A percentile compares a stretch with the other conserved stretches of the same genome.
Conservation (phyloP, 2,888 invertebrate species). For the Melanargia galathea region DNA sequence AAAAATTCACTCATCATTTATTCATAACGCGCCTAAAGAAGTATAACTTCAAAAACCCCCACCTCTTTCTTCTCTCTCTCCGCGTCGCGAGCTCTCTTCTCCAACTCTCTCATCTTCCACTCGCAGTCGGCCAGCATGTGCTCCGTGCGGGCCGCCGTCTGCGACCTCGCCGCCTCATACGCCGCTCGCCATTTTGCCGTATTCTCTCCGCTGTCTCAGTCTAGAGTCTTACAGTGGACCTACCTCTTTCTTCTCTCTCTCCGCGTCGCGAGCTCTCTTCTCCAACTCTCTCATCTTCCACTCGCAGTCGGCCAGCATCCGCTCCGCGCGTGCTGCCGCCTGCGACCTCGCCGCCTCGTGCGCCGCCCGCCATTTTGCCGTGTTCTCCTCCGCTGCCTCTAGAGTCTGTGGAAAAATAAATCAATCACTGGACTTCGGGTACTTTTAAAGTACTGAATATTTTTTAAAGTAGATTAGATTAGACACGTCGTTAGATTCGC, state of each 20-base stretch:
- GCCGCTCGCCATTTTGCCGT: slow-evolving; percentile 83
- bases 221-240: slow-evolving; percentile 69
- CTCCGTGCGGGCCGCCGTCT: slow-evolving; percentile 87
- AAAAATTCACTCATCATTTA: no score
- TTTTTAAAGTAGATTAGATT: no score
- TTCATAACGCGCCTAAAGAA: no score
- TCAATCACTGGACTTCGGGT: background rate
- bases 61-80: slow-evolving; percentile 82
- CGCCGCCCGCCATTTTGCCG: slow-evolving; percentile 83
- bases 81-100: slow-evolving; percentile 86
- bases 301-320: slow-evolving; percentile 90
- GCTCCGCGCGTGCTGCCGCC: slow-evolving; percentile 87
- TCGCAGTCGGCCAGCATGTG: slow-evolving; percentile 90
- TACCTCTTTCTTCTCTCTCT: slow-evolving; percentile 81
- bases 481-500: no score
- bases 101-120: slow-evolving; percentile 91
- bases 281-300: slow-evolving; percentile 91
- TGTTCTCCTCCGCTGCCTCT: slow-evolving; percentile 82
- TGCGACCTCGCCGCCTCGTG: slow-evolving; percentile 86
- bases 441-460: no score
- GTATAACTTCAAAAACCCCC: no score
- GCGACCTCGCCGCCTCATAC: slow-evolving; percentile 86
- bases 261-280: slow-evolving; percentile 86
- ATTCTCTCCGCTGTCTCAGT: slow-evolving; percentile 81
- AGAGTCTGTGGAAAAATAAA: slow-evolving; percentile 65